Conservation (phyloP, 2,797 vertebrate species). For the Sebastes paucispinis region DNA sequence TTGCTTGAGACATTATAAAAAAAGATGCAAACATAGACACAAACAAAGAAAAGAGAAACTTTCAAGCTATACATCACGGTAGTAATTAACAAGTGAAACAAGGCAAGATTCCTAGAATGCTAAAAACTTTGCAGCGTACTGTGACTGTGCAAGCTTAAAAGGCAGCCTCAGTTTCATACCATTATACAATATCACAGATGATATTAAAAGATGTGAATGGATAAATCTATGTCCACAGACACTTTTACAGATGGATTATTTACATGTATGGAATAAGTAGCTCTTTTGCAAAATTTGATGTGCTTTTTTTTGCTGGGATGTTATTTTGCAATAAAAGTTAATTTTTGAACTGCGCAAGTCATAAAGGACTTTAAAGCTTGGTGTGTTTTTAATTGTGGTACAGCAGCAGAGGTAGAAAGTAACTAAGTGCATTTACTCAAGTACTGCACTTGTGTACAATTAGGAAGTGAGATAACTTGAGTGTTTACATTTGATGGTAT, state of each 20-base stretch:
- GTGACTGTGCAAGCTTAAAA: conserved; percentile 52
- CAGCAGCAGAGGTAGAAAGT: not conserved
- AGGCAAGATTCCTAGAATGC: conserved; percentile 42
- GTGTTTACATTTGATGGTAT: not conserved
- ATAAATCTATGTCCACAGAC: conserved; percentile 36
- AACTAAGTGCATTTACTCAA: not conserved
- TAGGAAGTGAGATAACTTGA: not conserved
- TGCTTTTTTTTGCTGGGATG: conserved; percentile 67
- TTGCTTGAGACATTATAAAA: conserved; percentile 37
- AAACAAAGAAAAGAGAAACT: not conserved
- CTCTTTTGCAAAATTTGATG: conserved; percentile 70
- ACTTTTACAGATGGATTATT: conserved; percentile 67
- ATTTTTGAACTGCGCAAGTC: conserved; percentile 51
- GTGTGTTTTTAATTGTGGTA: not conserved
- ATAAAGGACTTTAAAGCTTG: not conserved
- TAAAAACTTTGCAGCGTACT: conserved; percentile 35
- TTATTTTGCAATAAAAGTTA: conserved; percentile 78
- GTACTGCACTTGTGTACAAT: too few species aligned
- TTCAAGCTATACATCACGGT: conserved; percentile 11
- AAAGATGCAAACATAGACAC: conserved; percentile 6
- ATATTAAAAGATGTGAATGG: conserved; percentile 64
- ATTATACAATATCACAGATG: conserved; percentile 31
- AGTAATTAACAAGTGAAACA: conserved; percentile 26
- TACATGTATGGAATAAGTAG: conserved; percentile 73
- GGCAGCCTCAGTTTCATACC: conserved; percentile 45